phyloP scores from a whole-genome alignment of 2,797 vertebrate species.

The Geotrypetes seraphini region DNA sequence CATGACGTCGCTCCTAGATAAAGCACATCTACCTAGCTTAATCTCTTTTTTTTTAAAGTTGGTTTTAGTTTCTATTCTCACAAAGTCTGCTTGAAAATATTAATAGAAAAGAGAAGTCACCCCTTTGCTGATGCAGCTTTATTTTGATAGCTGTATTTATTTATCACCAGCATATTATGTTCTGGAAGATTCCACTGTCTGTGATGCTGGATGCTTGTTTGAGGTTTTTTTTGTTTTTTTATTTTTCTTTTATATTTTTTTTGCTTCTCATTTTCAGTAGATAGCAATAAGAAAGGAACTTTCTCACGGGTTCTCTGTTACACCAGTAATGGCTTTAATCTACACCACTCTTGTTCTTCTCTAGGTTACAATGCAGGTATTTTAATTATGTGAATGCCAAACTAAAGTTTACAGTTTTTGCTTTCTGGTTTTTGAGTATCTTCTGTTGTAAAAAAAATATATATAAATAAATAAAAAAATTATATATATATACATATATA shows the following conservation, averaged over 20 bases:
- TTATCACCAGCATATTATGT: constrained; percentile 70
- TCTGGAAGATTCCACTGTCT: constrained; percentile 59
- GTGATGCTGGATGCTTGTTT: constrained; percentile 58
- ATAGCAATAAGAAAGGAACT: constrained; percentile 67
- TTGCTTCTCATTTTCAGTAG: constrained; percentile 68
- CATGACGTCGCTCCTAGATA: constrained; percentile 44
- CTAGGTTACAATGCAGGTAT: constrained; percentile 71
- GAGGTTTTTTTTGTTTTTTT: too few species aligned
- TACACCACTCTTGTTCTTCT: constrained; percentile 68
- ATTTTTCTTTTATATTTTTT: too few species aligned
- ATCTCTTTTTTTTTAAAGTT: constrained; percentile 31
- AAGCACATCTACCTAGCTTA: constrained; percentile 38
- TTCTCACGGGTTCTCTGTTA: constrained; percentile 79
- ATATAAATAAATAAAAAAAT: constrained; percentile 75
- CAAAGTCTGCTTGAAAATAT: constrained; percentile 31
- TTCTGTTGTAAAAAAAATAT: constrained; percentile 89
- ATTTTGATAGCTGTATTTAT: constrained; percentile 52
- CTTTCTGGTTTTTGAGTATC: constrained; percentile 87
- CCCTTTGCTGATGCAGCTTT: constrained; percentile 45
- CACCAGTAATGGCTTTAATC: constrained; percentile 70
- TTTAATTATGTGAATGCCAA: constrained; percentile 95
- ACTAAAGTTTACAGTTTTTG: constrained; percentile 97
- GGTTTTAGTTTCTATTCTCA: constrained; percentile 35
- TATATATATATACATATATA: constrained; percentile 74
- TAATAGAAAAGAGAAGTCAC: constrained; percentile 11